Evolutionary conservation across 2,888 invertebrate species (phyloP).

Genomic region (Agrochola circellaris): DNA sequence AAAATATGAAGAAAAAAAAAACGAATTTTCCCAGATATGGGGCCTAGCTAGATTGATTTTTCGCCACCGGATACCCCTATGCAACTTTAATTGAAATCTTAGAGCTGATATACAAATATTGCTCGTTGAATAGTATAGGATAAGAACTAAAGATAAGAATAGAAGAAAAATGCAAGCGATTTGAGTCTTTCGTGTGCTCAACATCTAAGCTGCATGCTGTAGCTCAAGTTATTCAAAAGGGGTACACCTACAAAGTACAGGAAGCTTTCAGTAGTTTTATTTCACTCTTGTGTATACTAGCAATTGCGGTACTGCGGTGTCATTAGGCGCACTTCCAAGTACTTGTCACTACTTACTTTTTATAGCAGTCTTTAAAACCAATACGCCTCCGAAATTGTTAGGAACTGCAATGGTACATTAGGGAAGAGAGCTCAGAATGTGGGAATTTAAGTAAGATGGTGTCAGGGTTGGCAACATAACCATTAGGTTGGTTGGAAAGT

Average conservation of each 20-base stretch:
- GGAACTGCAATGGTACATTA: slow-evolving; percentile 10
- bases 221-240: background rate
- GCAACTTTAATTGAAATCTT: too few relatives aligned
- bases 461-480: background rate
- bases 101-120: too few relatives aligned
- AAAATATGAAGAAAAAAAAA: too few relatives aligned
- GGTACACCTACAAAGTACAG: background rate
- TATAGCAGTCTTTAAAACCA: slow-evolving; percentile 45
- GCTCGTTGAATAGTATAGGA: too few relatives aligned
- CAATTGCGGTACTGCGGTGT: slow-evolving; percentile 25
- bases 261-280: slow-evolving; percentile 3
- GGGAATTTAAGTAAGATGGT: background rate
- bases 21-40: too few relatives aligned
- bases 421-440: slow-evolving; percentile 5
- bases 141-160: too few relatives aligned
- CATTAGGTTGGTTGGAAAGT: too few relatives aligned
- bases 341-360: slow-evolving; percentile 45
- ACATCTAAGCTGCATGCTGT: too few relatives aligned
- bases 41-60: too few relatives aligned
- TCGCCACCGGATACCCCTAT: too few relatives aligned
- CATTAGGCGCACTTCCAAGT: slow-evolving; percentile 56
- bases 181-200: background rate
- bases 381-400: slow-evolving; percentile 16
- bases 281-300: background rate
- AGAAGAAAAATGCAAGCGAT: background rate